Conservation (phyloP, 2,888 invertebrate genomes). For the Dolichopus griseipennis region DNA sequence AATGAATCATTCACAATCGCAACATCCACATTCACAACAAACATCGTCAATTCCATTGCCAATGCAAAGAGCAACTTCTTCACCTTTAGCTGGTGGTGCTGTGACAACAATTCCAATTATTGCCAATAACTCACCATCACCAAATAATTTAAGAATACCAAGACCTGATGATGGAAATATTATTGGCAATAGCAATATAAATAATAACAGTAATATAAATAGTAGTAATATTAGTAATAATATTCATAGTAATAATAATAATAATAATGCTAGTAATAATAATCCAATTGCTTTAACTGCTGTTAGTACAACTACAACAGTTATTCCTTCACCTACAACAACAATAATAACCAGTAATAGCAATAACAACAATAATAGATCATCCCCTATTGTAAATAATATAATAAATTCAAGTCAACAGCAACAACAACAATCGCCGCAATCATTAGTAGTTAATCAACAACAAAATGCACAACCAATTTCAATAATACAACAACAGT, state of each 20-base stretch:
- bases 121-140: conserved; percentile 50
- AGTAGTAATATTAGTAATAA: background rate
- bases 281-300: conserved; percentile 52
- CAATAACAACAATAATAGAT: background rate
- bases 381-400: background rate
- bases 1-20: conserved; percentile 23
- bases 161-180: conserved; percentile 41
- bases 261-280: background rate
- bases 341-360: background rate
- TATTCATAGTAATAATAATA: background rate
- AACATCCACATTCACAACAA: background rate
- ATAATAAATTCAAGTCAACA: conserved; percentile 1
- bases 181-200: conserved; percentile 1
- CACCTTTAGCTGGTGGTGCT: conserved; percentile 46
- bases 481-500: conserved; percentile 1
- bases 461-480: background rate
- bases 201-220: background rate
- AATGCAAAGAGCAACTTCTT: conserved; percentile 23
- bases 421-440: conserved; percentile 6
- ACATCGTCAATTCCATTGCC: conserved; percentile 1
- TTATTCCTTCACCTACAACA: background rate
- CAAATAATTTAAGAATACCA: conserved; percentile 32
- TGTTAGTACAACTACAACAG: conserved; percentile 29
- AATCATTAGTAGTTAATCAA: background rate
- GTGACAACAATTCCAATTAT: conserved; percentile 25